phyloP scores from a whole-genome alignment of 2,888 invertebrate genomes.

The Cartodere bifasciata region DNA sequence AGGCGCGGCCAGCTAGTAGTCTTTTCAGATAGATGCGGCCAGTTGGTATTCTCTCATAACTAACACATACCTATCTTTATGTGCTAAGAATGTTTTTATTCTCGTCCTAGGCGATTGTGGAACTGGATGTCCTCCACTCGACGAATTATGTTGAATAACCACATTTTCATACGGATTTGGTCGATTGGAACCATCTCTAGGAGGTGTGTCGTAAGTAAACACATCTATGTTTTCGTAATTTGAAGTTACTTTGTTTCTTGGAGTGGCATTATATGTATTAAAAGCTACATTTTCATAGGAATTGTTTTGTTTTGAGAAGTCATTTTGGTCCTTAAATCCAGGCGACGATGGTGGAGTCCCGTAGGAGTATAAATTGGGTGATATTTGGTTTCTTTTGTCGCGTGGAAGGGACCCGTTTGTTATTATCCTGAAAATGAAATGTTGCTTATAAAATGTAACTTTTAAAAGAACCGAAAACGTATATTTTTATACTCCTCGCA shows the following conservation, averaged over 20 bases:
- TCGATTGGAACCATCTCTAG: constrained; percentile 29
- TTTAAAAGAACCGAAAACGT: no score
- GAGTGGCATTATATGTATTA: constrained; percentile 18
- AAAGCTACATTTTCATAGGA: constrained; percentile 25
- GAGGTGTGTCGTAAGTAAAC: no score
- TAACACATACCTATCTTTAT: no score
- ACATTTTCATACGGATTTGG: constrained; percentile 51
- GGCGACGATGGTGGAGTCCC: constrained; percentile 38
- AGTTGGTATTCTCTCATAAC: no score
- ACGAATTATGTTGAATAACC: constrained; percentile 27
- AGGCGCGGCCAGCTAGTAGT: no score
- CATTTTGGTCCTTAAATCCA: constrained; percentile 22
- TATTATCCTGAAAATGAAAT: constrained; percentile 54
- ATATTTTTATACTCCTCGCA: no score
- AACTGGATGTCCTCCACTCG: constrained; percentile 37
- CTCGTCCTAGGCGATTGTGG: constrained; percentile 44
- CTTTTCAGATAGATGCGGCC: no score
- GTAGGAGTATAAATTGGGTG: no score
- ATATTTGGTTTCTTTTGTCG: constrained; percentile 41
- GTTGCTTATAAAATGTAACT: no score
- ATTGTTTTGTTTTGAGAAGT: constrained; percentile 22
- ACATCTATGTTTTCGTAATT: constrained; percentile 31
- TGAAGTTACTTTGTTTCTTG: constrained; percentile 25
- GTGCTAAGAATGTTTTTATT: constrained; percentile 51
- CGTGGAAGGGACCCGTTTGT: constrained; percentile 81